These are phyloP conservation scores for Lycodopsis pacificus DNA, from an alignment of 2,797 vertebrate genomes.

Conservation along the genomic window DNA sequence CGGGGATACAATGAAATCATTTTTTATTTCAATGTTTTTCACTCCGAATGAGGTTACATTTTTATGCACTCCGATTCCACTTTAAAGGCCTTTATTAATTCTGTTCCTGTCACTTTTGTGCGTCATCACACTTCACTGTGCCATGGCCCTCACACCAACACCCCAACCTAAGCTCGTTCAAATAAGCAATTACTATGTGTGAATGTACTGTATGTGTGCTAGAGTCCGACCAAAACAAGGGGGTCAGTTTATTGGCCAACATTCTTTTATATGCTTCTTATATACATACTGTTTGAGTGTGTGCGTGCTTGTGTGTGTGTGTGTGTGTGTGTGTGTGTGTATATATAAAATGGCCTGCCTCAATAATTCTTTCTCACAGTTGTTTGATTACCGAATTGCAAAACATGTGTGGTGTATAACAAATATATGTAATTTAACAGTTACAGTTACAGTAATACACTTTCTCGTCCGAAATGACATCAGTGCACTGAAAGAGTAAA, in stretches of 20 bases:
- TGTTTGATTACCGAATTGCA: not conserved
- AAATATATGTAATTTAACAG: not conserved
- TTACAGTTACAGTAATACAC: not conserved
- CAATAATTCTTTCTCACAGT: not conserved
- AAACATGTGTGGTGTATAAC: not conserved
- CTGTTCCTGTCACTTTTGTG: constrained; percentile 45
- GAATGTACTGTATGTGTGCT: constrained; percentile 18
- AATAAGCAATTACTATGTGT: constrained; percentile 55
- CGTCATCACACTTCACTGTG: constrained; percentile 27
- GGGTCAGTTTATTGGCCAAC: too few relatives aligned
- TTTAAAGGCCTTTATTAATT: constrained; percentile 54
- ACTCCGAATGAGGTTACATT: constrained; percentile 40
- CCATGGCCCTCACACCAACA: constrained; percentile 47
- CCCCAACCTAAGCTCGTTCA: constrained; percentile 31
- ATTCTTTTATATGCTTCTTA: not conserved
- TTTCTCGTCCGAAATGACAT: not conserved
- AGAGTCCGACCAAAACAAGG: too few relatives aligned
- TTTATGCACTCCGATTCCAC: constrained; percentile 21
- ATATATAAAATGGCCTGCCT: not conserved
- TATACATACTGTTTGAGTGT: too few relatives aligned
- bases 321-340: not conserved
- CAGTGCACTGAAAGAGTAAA: not conserved
- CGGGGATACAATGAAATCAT: constrained; percentile 17
- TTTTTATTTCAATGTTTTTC: constrained; percentile 38
- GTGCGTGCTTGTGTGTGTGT: too few relatives aligned